Evolutionary conservation across 2,113 vertebrate genomes (phyloP).

Genomic region (Procavia capensis): DNA sequence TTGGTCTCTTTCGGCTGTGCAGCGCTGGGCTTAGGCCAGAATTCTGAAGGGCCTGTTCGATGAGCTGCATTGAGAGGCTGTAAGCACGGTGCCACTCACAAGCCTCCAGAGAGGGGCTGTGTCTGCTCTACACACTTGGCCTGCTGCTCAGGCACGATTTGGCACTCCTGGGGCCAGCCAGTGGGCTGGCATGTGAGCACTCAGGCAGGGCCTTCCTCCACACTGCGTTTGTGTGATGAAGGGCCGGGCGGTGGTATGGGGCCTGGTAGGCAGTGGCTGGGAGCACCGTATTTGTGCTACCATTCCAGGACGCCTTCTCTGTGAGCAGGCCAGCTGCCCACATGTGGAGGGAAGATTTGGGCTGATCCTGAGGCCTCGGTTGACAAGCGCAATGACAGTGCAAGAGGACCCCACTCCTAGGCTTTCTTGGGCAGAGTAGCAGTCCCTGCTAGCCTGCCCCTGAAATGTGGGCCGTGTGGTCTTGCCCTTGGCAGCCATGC

Average conservation of each 20-base stretch:
- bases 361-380: neutral
- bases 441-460: neutral
- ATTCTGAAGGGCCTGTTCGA: neutral
- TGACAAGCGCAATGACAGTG: neutral
- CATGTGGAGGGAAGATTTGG: neutral
- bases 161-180: neutral
- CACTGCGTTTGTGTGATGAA: too few species aligned
- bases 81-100: neutral
- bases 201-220: neutral
- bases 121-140: neutral
- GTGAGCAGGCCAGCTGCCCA: neutral
- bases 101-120: neutral
- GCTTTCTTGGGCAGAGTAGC: rapidly evolving
- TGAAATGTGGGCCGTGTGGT: neutral
- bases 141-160: rapidly evolving
- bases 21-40: rapidly evolving
- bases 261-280: neutral
- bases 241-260: neutral
- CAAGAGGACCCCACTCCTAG: neutral
- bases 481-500: neutral
- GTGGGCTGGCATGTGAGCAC: neutral
- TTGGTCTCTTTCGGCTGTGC: neutral
- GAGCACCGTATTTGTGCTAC: neutral
- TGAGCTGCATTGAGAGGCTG: neutral
- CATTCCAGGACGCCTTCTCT: neutral